Percentiles rank a stretch among this genome's conserved stretches.
Evolutionary conservation across 2,797 vertebrate genomes (phyloP).

Genomic region (Phataginus tricuspis): DNA sequence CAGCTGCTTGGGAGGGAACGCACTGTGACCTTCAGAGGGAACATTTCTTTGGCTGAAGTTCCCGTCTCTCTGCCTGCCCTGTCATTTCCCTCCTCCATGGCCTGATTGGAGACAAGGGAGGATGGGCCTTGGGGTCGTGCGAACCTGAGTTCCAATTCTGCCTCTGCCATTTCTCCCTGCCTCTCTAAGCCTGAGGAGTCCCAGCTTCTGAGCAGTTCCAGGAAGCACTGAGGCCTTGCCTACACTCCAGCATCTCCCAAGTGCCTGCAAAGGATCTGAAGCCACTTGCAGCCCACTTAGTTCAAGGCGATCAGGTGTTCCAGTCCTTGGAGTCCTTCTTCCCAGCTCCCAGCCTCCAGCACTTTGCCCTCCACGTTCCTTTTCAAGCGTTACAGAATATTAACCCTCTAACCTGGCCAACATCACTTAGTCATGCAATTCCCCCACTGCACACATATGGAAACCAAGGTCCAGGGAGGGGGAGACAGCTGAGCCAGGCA

Average conservation of each 20-base stretch:
- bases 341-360: no score
- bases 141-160: background rate
- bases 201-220: background rate
- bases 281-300: background rate
- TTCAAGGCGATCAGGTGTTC: background rate
- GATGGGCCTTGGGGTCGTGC: background rate
- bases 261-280: background rate
- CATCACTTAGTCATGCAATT: background rate
- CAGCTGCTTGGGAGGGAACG: constrained; percentile 71
- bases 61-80: background rate
- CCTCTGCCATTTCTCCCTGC: background rate
- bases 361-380: no score
- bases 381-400: background rate
- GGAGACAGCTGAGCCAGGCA: background rate
- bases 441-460: background rate
- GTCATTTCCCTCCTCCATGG: background rate
- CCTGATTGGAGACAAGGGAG: background rate
- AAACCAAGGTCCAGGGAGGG: background rate
- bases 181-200: background rate
- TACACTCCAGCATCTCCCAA: background rate
- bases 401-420: background rate
- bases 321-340: background rate
- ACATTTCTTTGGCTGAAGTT: constrained; percentile 71
- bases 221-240: background rate
- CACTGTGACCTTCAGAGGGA: constrained; percentile 64